Evolutionary conservation across 2,113 vertebrate species (phyloP), one percentile per base, ranked within the genome.

Genomic region (Cyprichromis sp.): DNA sequence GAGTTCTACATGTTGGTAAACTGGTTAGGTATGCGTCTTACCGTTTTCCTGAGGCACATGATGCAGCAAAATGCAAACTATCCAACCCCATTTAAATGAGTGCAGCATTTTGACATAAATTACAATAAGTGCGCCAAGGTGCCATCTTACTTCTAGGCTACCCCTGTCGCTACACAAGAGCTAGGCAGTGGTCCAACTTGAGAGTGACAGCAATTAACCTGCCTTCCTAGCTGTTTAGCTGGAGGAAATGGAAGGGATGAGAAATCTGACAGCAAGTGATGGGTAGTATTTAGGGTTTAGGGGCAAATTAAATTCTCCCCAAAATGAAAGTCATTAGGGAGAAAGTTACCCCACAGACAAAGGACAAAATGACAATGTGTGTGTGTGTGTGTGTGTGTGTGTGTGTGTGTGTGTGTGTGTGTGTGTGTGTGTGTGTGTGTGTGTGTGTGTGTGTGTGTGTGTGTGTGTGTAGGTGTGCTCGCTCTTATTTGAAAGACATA

Each of bases 161-260:
- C 78, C 89, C 84, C 83, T 87, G 91, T 88, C 90, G 87, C 91
- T 89, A 90, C 93, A 92, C 85, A 52, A 87, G 91, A 92, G 91
- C 85, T 90, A 94, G 94, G 98, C 98, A 97, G 96, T 97, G 97
- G 97, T 98, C 98, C 97, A 97, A 98, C 98, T 98, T 98, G 97
- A 98, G 98, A 98, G 97, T 98, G 98, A 99, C 98, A 98, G 98
- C 98, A 99, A 99, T 99, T 99, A 99, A 99, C 98, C 98, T 97
- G 97, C 97, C 97, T 98, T 97, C 98, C 98, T 96, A 93, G 97
- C 97, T 98, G 97, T 98, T 98, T 98, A 98, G 98, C 98, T 98
- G 97, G 97, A 98, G 98, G 98, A 99, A 98, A 99, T 97, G 96
- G 97, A 97, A 97, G 89, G 93, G 97, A 98, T 98, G 98, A 98